Percentiles rank a stretch among this genome's conserved stretches.
These are phyloP conservation scores for Gnathonemus echidnorhynchus DNA, from an alignment of 2,113 vertebrate genomes.

Conservation along the genomic window DNA sequence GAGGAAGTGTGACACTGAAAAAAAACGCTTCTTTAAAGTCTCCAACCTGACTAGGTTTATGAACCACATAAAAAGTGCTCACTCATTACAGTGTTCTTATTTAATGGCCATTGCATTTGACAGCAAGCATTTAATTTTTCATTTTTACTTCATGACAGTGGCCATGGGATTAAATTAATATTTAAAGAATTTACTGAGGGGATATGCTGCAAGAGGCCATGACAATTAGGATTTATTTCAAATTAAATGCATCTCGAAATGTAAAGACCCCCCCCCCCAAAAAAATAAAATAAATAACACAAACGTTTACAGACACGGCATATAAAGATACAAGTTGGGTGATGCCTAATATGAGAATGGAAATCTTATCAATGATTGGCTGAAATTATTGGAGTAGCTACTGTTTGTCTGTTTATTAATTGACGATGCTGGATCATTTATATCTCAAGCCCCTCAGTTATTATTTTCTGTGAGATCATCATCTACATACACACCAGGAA, in stretches of 20 bases:
- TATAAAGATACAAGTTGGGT: not conserved
- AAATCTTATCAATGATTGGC: not conserved
- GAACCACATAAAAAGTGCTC: not conserved
- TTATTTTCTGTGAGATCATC: not conserved
- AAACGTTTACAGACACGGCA: not conserved
- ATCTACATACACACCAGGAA: not conserved
- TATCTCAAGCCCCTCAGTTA: not conserved
- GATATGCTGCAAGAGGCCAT: not conserved
- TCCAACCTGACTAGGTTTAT: not conserved
- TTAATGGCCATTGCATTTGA: not conserved
- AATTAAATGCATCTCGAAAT: not conserved
- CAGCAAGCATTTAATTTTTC: not conserved
- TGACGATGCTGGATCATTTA: not conserved
- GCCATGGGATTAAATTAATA: not conserved
- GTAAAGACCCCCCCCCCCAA: not conserved
- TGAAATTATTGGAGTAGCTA: not conserved
- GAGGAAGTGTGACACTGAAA: not conserved
- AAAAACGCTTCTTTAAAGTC: not conserved
- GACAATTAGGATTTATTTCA: not conserved
- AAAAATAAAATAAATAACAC: not conserved
- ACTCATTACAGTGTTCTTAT: not conserved
- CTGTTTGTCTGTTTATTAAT: not conserved
- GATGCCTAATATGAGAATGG: not conserved
- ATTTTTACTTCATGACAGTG: not conserved
- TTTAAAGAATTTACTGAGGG: not conserved